phyloP scores from a whole-genome alignment of 2,888 invertebrate genomes.

The Erebia ligea region DNA sequence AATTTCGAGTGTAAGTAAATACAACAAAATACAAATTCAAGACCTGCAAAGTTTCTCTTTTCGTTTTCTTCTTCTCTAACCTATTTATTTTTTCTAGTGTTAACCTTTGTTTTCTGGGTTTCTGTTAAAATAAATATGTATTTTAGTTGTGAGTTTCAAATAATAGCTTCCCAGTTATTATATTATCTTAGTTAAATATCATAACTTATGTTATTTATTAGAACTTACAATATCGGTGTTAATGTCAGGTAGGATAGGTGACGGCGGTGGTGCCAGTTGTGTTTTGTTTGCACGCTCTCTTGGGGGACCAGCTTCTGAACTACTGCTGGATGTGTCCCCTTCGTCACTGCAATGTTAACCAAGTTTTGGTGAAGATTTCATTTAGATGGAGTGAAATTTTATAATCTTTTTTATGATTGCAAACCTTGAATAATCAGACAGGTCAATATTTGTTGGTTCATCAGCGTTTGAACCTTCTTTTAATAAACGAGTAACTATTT shows the following conservation, averaged over 20 bases:
- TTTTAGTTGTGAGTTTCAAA: neutral
- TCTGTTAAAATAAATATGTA: constrained; percentile 53
- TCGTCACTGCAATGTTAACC: constrained; percentile 85
- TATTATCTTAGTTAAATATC: neutral
- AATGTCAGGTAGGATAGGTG: constrained; percentile 84
- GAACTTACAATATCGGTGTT: constrained; percentile 54
- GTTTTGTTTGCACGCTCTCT: constrained; percentile 80
- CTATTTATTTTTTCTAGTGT: constrained; percentile 73
- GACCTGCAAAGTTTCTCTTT: constrained; percentile 84
- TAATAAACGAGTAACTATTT: constrained; percentile 90
- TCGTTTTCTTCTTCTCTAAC: constrained; percentile 73
- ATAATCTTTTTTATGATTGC: neutral
- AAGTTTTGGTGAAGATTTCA: neutral
- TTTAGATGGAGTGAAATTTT: neutral
- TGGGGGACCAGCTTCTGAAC: constrained; percentile 84
- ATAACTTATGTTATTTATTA: neutral
- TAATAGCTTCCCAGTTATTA: neutral
- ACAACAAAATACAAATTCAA: constrained; percentile 21
- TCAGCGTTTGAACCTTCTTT: constrained; percentile 95
- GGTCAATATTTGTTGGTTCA: constrained; percentile 92
- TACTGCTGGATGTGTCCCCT: constrained; percentile 89
- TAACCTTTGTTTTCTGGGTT: constrained; percentile 62
- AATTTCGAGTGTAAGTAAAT: neutral
- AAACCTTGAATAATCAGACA: constrained; percentile 95
- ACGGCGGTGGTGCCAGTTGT: constrained; percentile 86